Conservation (phyloP, 2,113 vertebrate genomes). For the Onychostruthus taczanowskii region DNA sequence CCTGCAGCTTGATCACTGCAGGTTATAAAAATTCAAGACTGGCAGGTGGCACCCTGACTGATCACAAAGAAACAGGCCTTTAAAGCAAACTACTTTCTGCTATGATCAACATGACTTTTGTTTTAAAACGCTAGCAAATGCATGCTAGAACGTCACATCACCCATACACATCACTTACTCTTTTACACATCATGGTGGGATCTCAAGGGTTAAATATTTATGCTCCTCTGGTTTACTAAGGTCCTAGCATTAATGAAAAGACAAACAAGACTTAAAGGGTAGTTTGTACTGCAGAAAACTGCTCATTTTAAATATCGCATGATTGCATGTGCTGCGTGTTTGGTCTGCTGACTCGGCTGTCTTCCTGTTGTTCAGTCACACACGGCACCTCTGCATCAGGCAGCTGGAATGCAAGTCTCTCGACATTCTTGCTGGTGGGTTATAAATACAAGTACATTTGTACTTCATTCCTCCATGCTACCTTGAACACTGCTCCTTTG, state of each 20-base stretch:
- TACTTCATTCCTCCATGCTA: not conserved
- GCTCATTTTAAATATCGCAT: not conserved
- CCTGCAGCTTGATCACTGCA: not conserved
- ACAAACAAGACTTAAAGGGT: not conserved
- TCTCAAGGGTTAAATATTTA: conserved; percentile 43
- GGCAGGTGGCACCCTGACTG: not conserved
- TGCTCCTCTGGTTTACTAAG: not conserved
- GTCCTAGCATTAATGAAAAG: not conserved
- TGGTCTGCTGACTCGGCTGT: not conserved
- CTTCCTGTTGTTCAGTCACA: not conserved
- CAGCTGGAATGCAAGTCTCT: not conserved
- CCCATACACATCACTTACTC: conserved; percentile 2
- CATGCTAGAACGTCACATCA: not conserved
- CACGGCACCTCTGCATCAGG: not conserved
- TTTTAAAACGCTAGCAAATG: not conserved
- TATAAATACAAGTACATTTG: not conserved
- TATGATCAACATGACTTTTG: not conserved
- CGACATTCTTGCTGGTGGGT: not conserved
- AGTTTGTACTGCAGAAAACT: not conserved
- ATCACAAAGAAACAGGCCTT: not conserved
- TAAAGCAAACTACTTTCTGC: not conserved
- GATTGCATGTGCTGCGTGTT: not conserved
- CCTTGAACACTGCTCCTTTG: not conserved
- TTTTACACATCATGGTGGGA: not conserved
- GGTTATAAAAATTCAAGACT: not conserved